Evolutionary conservation across 2,888 invertebrate species (phyloP), one percentile per base, ranked within the genome.

Genomic region (Perizoma affinitatum): DNA sequence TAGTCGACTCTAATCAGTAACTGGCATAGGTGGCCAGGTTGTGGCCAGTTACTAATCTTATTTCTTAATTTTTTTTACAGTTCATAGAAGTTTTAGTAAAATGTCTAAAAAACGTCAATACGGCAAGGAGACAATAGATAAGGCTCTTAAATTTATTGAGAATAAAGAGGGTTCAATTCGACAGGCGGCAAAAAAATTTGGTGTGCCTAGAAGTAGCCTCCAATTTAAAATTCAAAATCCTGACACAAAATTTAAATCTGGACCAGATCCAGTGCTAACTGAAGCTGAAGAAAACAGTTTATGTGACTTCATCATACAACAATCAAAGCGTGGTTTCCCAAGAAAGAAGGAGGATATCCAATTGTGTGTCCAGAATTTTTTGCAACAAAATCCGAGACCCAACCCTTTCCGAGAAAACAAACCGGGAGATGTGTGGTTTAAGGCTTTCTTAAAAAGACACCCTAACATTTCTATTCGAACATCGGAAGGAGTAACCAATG

Each of bases 401-500:
- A n/a, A n/a, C n/a, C n/a, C n/a, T n/a, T n/a, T n/a, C n/a, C n/a
- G n/a, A n/a, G n/a, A n/a, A n/a, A n/a, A n/a, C n/a, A n/a, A n/a
- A n/a, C n/a, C n/a, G n/a, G n/a, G n/a, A n/a, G n/a, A n/a, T n/a
- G n/a, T n/a, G 8, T 42, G 42, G 42, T 42, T 42, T 42, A 36
- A 36, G 6, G 42, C 42, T 6, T 9, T 42, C 42, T n/a, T n/a
- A n/a, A n/a, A n/a, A n/a, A n/a, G n/a, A 8, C 9, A 9, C 9
- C 4, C 42, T 42, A 42, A 42, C 42, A 42, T 42, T 8, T 42
- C 42, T 5, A 42, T 42, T 9, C 42, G 42, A 7, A 42, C 42
- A 7, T 42, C 42, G 8, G 65, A 67, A 48, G 63, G 66, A 54
- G 66, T 70, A 10, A 70, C 67, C 7, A 52, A 65, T 35, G 58